Evolutionary conservation across 2,888 invertebrate genomes (phyloP), one percentile per base, ranked within the genome.

Genomic region (Gasteruption jaculator): DNA sequence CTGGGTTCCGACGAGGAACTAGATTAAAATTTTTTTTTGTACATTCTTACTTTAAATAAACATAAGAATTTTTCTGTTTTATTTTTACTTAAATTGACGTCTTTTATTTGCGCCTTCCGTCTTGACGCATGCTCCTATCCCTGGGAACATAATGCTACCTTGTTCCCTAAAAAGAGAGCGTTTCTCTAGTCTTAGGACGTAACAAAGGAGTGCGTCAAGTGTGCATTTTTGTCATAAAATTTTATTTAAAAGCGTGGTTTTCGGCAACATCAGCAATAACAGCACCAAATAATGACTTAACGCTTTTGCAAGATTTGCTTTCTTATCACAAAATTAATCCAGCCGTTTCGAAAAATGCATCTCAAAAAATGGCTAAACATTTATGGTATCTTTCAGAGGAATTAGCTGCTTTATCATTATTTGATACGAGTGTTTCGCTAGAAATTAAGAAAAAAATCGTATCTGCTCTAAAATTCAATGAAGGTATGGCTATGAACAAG

Each of bases 331-430:
- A 37, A 8, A 4, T 41, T 5, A 30, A 51, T 25, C 27, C 22
- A 24, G 19, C 11, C 19, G 30, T 46, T 11, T 41, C 45, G 12
- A 16, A 33, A 24, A 45, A 30, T 20, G 46, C 46, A 8, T 11
- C 39, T 18, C 10, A 26, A 3, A 46, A 46, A 43, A 24, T 45
- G 4, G 7, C 31, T 7, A 29, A 20, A 7, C 45, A 50, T 22
- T 31, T 50, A n/a, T 46, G 48, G 45, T 39, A 48, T 20, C 20
- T 50, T 14, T 27, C 30, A 4, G 38, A 43, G 24, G 41, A 48
- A 11, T 22, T 40, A 3, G 35, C 34, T 18, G 38, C 39, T 26
- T 30, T 48, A 14, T 14, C 48, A 5, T 44, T 48, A 6, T 50
- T 50, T 25, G 46, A 46, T 32, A 24, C 38, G 7, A 31, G 8